Base-by-base conservation (phyloP, 2,797 vertebrate species). In the Protosalanx chinensis region DNA sequence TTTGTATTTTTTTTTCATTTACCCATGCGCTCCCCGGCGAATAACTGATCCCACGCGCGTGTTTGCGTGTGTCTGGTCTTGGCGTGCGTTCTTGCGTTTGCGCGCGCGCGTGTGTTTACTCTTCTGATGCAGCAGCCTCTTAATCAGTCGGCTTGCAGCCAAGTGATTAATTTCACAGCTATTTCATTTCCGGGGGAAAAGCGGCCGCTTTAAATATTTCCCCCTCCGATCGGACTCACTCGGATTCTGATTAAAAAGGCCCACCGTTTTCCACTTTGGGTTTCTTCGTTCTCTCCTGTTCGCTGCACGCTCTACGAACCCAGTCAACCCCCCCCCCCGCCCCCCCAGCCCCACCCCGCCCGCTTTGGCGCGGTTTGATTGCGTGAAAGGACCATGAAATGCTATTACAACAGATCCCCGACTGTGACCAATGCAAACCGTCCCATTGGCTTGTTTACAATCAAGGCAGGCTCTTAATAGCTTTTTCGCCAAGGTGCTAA, bases 371-470 rank as follows among this genome's bases (percentile, higher is more conserved):
- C 83, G 77, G 84, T 84, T 85, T 78, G 72, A 87, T 82, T 83
- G 81, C 79, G 82, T 83, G 82, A 87, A 85, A 84, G 84, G 84
- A 81, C 82, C 84, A 81, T 82, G 84, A 80, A 85, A 82, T 83
- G 77, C 74, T 79, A 85, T 83, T 83, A 84, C 76, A 80, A 79
- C 78, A 74, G 75, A 71, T 79, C 68, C 72, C 79, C 71, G 76
- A 70, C 78, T 80, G 79, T 83, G 84, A 83, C 77, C 72, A 82
- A 82, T 74, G 78, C 79, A 80, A 78, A 82, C 83, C 81, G 71
- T 61, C 69, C 65, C 72, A 64, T 16, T 70, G 78, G 79, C 74
- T 77, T 85, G 81, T 83, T 84, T 84, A 83, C 76, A 81, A 79
- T 72, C 77, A 78, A 71, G 75, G 70, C 71, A 67, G 72, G 62